These are phyloP conservation scores for Oncorhynchus keta DNA, from an alignment of 2,113 vertebrate species.

Conservation along the genomic window DNA sequence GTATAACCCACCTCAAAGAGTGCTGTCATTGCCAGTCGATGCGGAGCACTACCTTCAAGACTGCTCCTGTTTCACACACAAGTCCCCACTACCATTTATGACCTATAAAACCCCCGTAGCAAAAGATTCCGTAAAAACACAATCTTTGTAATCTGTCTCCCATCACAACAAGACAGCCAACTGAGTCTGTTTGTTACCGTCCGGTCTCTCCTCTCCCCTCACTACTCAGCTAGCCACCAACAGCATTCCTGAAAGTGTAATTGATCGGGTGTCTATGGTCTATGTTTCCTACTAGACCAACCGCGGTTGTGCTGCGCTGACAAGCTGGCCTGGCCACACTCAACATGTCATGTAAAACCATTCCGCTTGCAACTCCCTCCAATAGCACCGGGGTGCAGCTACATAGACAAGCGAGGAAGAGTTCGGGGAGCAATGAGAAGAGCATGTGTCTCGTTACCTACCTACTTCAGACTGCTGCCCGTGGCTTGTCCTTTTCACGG, in stretches of 20 bases:
- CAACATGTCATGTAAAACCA: neutral
- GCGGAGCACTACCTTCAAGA: neutral
- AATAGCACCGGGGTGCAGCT: conserved; percentile 4
- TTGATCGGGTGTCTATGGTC: conserved; percentile 21
- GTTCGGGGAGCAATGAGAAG: conserved; percentile 34
- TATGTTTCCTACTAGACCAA: conserved; percentile 1
- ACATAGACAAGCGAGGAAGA: conserved; percentile 11
- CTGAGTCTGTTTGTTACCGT: conserved; percentile 17
- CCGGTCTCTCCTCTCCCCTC: no score
- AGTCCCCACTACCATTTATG: conserved; percentile 42
- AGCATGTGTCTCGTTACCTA: conserved; percentile 57
- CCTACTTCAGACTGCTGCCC: conserved; percentile 46
- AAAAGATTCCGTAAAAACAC: conserved; percentile 12
- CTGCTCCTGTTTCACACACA: conserved; percentile 32
- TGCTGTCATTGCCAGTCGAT: conserved; percentile 7
- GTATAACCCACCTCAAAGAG: conserved; percentile 17
- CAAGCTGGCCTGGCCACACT: conserved; percentile 12
- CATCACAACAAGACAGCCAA: conserved; percentile 34
- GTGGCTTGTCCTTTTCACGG: conserved; percentile 30
- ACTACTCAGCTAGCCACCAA: neutral
- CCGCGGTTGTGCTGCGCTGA: conserved; percentile 11
- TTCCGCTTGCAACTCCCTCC: neutral
- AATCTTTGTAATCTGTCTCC: neutral
- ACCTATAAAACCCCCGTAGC: conserved; percentile 42
- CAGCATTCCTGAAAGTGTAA: conserved; percentile 29